A percentile compares a stretch with the other conserved stretches of the same genome.
Conservation (phyloP, 2,888 invertebrate genomes). For the Sarcophaga carnaria region DNA sequence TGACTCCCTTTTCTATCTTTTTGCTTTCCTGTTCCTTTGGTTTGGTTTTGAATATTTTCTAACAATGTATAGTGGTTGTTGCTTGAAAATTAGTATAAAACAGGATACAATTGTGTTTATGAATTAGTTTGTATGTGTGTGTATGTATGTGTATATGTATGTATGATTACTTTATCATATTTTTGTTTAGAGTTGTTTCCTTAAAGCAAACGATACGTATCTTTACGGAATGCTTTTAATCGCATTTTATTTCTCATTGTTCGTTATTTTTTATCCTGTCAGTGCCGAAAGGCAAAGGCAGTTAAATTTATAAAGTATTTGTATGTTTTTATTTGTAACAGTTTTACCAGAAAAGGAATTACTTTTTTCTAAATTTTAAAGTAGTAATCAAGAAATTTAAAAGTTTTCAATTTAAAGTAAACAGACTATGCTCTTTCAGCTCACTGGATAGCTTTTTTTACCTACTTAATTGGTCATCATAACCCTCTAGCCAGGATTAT, state of each 20-base stretch:
- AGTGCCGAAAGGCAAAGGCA: background rate
- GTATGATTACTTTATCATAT: background rate
- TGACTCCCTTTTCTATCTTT: background rate
- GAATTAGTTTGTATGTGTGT: background rate
- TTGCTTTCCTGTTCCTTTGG: background rate
- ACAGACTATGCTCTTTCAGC: too few relatives aligned
- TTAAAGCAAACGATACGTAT: conserved; percentile 2
- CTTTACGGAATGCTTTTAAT: background rate
- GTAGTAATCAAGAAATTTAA: too few relatives aligned
- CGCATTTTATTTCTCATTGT: background rate
- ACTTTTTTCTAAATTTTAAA: too few relatives aligned
- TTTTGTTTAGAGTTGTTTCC: conserved; percentile 9
- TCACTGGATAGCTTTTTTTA: too few relatives aligned
- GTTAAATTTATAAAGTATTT: background rate
- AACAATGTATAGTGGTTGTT: conserved; percentile 31
- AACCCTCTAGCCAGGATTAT: too few relatives aligned
- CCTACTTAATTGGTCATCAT: too few relatives aligned
- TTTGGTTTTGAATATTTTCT: conserved; percentile 3
- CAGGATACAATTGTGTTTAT: background rate
- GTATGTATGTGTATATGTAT: background rate
- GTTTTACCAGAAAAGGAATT: too few relatives aligned
- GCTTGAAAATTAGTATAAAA: conserved; percentile 34
- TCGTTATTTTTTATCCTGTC: background rate
- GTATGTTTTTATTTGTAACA: too few relatives aligned
- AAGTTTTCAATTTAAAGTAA: too few relatives aligned